Base-by-base conservation (phyloP, 2,888 invertebrate genomes). In the Lutraria lutraria region DNA sequence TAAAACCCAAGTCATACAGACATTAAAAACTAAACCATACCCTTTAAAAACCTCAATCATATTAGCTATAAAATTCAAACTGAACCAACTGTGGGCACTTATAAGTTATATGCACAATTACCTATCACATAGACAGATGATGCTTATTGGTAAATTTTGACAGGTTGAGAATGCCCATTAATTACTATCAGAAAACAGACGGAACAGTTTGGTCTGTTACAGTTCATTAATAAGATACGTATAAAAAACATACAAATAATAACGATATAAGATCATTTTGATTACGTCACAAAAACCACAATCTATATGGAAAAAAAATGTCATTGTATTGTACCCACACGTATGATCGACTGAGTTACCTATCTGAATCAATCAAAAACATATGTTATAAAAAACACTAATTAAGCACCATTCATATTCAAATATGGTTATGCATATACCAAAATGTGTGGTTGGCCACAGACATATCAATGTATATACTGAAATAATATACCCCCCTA, bases 381-480 rank as follows among this genome's bases (percentile, higher is more conserved):
- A 68, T 34, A 34, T 16, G 31, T 13, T 31, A 31, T 13, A 16
- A 76, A 34, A 76, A 34, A 76, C 2, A 43, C 43, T 76, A 76
- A 76, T 76, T 76, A 76, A 76, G 34, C 19, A 34, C 76, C 31
- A 76, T 76, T 76, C 31, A 76, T 34, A 76, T 76, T 76, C 76
- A 76, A 76, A 76, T 76, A 25, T 31, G 31, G 3, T 31, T 76
- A 31, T 76, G 31, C 16, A 76, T 31, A 31, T 16, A 31, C 34
- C 34, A 76, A 76, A 76, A 76, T 34, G 13, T 31, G 76, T 10
- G 76, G 76, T 76, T 31, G 21, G 19, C 76, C 76, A 31, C 76
- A 76, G n/a, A 68, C 63, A 68, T 12, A n/a, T 68, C 63, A 25
- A n/a, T 25, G 21, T 68, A 25, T 68, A 25, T 13, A 25, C n/a